These are phyloP conservation scores for Rhyacichthys aspro DNA, from an alignment of 2,797 vertebrate genomes.

Conservation along the genomic window DNA sequence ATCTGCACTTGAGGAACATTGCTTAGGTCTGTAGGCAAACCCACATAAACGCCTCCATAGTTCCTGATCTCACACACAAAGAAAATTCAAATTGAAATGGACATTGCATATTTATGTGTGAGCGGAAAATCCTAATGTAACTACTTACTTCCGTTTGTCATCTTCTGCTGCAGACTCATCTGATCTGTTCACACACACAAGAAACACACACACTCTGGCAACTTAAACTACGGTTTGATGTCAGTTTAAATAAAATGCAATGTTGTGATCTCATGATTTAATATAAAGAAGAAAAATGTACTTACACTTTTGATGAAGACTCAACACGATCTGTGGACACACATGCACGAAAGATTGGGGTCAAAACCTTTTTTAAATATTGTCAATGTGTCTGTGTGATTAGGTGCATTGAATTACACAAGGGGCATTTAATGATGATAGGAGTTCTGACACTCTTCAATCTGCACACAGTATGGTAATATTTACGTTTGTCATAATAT, in stretches of 20 bases:
- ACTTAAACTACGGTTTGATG: too few species aligned
- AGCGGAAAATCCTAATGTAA: not conserved
- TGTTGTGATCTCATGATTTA: too few species aligned
- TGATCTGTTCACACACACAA: constrained; percentile 71
- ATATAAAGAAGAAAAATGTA: constrained; percentile 6
- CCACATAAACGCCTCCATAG: constrained; percentile 93
- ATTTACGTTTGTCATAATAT: too few species aligned
- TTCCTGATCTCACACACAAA: constrained; percentile 73
- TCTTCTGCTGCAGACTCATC: constrained; percentile 83
- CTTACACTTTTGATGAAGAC: constrained; percentile 52
- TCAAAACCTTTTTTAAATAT: too few species aligned
- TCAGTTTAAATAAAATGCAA: too few species aligned
- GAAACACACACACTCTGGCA: constrained; percentile 21
- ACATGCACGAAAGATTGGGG: constrained; percentile 6
- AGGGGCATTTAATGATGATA: too few species aligned
- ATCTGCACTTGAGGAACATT: constrained; percentile 78
- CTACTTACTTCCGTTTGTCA: constrained; percentile 82
- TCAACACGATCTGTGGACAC: constrained; percentile 43
- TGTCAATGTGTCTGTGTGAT: too few species aligned
- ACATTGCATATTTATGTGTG: too few species aligned
- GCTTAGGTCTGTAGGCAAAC: constrained; percentile 83
- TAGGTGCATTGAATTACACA: too few species aligned
- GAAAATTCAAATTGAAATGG: not conserved
- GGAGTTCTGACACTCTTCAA: too few species aligned
- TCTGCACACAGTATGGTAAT: too few species aligned